Evolutionary conservation across 2,113 vertebrate genomes (phyloP).

Genomic region (Donacobius atricapilla): DNA sequence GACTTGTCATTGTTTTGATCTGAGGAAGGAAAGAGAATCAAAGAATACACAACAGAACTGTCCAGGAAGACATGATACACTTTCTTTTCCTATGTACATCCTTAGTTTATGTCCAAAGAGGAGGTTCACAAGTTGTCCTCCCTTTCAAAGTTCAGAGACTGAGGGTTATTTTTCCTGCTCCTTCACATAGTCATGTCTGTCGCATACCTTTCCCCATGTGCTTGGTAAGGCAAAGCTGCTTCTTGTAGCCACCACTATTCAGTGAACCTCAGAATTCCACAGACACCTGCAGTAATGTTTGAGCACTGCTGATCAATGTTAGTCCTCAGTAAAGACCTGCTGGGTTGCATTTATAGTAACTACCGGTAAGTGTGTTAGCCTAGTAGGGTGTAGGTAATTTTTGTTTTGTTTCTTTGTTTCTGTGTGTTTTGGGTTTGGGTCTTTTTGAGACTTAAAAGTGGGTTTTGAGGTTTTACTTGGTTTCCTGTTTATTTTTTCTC

Average conservation of each 20-base stretch:
- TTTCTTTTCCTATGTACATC: not conserved
- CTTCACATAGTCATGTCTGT: not conserved
- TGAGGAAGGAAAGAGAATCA: not conserved
- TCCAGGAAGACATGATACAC: not conserved
- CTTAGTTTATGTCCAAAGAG: not conserved
- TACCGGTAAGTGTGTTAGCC: not conserved
- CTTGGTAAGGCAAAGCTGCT: not conserved
- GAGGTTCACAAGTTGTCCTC: not conserved
- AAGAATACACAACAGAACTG: not conserved
- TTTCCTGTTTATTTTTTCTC: not conserved
- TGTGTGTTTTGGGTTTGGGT: not conserved
- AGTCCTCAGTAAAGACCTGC: not conserved
- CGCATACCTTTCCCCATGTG: not conserved
- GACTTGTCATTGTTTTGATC: not conserved
- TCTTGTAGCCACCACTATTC: fast-evolving
- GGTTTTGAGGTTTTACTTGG: not conserved
- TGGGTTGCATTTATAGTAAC: not conserved
- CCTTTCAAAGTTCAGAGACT: not conserved
- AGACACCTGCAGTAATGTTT: not conserved
- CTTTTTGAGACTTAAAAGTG: not conserved
- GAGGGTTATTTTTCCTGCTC: not conserved
- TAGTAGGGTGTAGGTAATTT: not conserved
- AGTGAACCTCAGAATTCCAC: no score
- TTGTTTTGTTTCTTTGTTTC: not conserved
- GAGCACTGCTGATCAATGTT: not conserved